phyloP scores from a whole-genome alignment of 2,888 invertebrate genomes.

The Lacanobia oleracea region DNA sequence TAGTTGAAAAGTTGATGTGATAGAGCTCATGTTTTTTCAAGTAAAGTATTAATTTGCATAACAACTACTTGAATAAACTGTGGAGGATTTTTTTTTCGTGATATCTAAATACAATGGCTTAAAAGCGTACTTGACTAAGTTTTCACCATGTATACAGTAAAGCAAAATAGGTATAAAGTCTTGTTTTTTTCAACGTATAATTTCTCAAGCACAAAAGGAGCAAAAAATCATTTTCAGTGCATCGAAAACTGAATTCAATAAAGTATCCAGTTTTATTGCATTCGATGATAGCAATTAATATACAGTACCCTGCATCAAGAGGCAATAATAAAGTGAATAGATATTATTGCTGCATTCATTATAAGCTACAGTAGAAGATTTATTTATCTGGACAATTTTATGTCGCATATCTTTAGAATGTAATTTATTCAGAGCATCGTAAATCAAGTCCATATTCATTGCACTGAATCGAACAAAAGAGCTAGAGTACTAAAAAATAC shows the following conservation, averaged over 20 bases:
- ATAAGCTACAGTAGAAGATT: background rate
- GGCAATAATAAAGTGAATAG: conserved; percentile 4
- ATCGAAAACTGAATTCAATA: background rate
- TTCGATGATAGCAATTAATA: background rate
- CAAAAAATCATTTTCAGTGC: background rate
- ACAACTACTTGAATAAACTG: background rate
- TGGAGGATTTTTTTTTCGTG: no score
- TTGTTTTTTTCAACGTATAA: no score
- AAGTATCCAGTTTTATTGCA: background rate
- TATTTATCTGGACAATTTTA: background rate
- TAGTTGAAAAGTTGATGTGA: conserved; percentile 24
- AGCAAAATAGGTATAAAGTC: no score
- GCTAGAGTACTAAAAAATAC: no score
- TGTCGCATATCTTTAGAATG: background rate
- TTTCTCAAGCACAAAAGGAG: background rate
- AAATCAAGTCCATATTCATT: background rate
- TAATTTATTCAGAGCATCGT: background rate
- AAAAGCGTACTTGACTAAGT: no score
- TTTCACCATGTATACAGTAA: no score
- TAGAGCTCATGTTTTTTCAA: conserved; percentile 9
- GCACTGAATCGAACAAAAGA: background rate
- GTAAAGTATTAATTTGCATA: conserved; percentile 9
- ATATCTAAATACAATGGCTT: no score
- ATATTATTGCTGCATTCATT: conserved; percentile 13
- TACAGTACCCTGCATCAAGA: background rate